Evolutionary conservation across 2,113 vertebrate species (phyloP).

Genomic region (Podarcis raffonei): DNA sequence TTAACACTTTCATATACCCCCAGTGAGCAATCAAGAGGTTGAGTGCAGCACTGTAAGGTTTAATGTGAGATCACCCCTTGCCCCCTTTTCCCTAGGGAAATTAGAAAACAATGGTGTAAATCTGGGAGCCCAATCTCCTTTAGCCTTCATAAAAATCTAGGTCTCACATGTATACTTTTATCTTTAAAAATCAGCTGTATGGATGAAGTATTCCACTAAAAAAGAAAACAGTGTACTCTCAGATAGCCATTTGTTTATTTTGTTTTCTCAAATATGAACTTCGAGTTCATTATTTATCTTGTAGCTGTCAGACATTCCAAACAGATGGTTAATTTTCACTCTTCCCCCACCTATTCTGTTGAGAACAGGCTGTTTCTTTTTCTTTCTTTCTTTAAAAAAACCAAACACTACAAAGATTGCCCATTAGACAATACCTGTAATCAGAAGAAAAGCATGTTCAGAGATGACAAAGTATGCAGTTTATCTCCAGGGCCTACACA

Average conservation of each 20-base stretch:
- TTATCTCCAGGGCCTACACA: not conserved
- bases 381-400: not conserved
- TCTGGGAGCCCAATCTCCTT: not conserved
- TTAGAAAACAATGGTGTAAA: slow-evolving; percentile 16
- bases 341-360: not conserved
- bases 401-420: not conserved
- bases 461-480: not conserved
- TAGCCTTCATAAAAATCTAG: not conserved
- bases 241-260: slow-evolving; percentile 4
- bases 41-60: not conserved
- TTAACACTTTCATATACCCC: slow-evolving; percentile 6
- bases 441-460: not conserved
- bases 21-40: not conserved
- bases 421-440: not conserved
- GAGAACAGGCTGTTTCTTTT: not conserved
- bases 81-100: not conserved
- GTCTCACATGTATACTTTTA: not conserved
- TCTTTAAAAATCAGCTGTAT: not conserved
- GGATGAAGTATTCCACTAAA: not conserved
- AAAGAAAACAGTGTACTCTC: not conserved
- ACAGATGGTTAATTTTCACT: not conserved
- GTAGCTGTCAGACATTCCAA: not conserved
- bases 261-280: slow-evolving; percentile 5
- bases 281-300: not conserved
- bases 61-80: not conserved